phyloP scores from a whole-genome alignment of 2,113 vertebrate genomes.

The Tricholaema leucomelas region DNA sequence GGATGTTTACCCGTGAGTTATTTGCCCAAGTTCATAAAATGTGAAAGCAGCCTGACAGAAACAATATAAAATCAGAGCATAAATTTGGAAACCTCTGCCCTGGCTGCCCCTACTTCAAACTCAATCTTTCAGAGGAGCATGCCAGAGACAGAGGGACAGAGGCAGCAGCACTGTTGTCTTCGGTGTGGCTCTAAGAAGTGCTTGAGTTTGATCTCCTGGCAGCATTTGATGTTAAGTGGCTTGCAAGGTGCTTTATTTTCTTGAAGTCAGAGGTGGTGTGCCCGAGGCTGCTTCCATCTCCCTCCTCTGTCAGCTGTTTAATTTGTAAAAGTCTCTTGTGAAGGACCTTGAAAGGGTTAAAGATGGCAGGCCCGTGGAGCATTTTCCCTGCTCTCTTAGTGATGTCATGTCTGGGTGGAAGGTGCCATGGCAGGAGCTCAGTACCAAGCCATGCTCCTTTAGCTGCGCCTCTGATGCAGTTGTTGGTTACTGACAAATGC shows the following conservation, averaged over 20 bases:
- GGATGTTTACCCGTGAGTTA: background rate
- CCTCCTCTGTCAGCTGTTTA: background rate
- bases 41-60: background rate
- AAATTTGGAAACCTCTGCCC: background rate
- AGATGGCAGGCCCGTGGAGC: background rate
- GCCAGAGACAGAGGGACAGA: background rate
- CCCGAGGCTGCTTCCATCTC: rapidly evolving
- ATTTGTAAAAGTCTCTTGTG: background rate
- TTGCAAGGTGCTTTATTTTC: background rate
- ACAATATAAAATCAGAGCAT: background rate
- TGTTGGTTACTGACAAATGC: background rate
- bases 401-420: background rate
- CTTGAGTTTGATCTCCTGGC: background rate
- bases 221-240: background rate
- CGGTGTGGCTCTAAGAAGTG: background rate
- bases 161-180: background rate
- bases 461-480: rapidly evolving
- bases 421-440: background rate
- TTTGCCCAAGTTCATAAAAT: background rate
- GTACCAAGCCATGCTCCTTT: background rate
- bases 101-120: background rate
- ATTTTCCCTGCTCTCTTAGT: background rate
- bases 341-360: background rate
- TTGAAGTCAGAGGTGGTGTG: background rate
- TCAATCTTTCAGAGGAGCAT: background rate